A percentile compares a stretch with the other conserved stretches of the same genome.
Evolutionary conservation across 2,888 invertebrate genomes (phyloP).

Genomic region (Platypus cylindrus): DNA sequence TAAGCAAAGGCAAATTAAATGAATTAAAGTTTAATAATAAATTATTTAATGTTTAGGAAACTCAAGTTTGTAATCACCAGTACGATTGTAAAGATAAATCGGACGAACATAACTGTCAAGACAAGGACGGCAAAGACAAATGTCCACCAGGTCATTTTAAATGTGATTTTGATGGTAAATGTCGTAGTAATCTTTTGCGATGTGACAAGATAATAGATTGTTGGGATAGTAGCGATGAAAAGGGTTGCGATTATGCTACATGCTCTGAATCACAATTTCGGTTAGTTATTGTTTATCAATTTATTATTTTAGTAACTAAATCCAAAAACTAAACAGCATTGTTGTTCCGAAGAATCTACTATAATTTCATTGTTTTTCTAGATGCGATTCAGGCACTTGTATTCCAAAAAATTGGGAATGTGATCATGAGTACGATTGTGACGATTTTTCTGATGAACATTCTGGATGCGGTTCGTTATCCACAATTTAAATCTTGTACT

Average conservation of each 20-base stretch:
- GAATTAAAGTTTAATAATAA: not conserved
- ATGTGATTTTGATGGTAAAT: slow-evolving; percentile 40
- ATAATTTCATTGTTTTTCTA: slow-evolving; percentile 19
- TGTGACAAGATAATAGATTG: slow-evolving; percentile 44
- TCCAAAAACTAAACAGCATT: no score
- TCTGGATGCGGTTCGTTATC: slow-evolving; percentile 43
- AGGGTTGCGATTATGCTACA: slow-evolving; percentile 26
- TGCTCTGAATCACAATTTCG: slow-evolving; percentile 29
- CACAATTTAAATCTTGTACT: no score
- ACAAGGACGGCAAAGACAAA: slow-evolving; percentile 1
- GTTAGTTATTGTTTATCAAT: slow-evolving; percentile 31
- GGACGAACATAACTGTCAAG: slow-evolving; percentile 42
- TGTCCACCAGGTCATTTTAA: slow-evolving; percentile 38
- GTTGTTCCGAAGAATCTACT: not conserved
- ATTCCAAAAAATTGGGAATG: slow-evolving; percentile 56
- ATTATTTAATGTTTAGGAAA: slow-evolving; percentile 9
- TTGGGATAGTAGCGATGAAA: slow-evolving; percentile 38
- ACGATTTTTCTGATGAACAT: slow-evolving; percentile 61
- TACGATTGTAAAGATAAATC: slow-evolving; percentile 44
- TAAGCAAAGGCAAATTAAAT: no score
- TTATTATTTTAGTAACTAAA: no score
- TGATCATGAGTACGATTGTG: slow-evolving; percentile 62
- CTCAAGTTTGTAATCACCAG: slow-evolving; percentile 38
- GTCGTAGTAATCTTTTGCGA: slow-evolving; percentile 36
- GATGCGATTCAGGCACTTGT: slow-evolving; percentile 57